Evolutionary conservation across 1,140 invertebrate species (phyloP).

Genomic region (Adoxophyes honmai): DNA sequence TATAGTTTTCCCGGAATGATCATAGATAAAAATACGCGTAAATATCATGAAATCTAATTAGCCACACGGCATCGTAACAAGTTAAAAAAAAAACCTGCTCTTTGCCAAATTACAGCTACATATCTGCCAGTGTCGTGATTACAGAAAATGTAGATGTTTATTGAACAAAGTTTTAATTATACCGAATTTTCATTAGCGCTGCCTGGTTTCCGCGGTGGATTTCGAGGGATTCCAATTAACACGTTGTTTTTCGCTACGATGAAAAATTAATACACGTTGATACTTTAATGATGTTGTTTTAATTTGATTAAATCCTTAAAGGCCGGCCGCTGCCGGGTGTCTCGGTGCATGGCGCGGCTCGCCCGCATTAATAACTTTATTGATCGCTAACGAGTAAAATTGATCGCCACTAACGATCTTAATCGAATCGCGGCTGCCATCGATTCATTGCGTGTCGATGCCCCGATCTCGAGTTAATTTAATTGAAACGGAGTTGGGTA

Average conservation of each 20-base stretch:
- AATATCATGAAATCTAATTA: too few species aligned
- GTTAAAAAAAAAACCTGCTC: too few species aligned
- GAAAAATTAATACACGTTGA: background rate
- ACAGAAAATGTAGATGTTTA: slow-evolving; percentile 12
- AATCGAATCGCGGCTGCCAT: slow-evolving; percentile 57
- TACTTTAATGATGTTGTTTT: background rate
- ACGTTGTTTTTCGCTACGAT: background rate
- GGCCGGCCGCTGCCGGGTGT: background rate
- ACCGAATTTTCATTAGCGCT: slow-evolving; percentile 10
- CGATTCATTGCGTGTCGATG: slow-evolving; percentile 65
- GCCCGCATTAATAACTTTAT: slow-evolving; percentile 56
- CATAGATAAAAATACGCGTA: too few species aligned
- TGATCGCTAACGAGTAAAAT: slow-evolving; percentile 61
- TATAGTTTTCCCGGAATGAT: too few species aligned
- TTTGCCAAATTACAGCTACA: too few species aligned
- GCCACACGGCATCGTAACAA: too few species aligned
- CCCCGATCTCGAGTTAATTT: slow-evolving; percentile 63
- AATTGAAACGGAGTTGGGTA: slow-evolving; percentile 69
- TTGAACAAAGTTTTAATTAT: slow-evolving; percentile 16
- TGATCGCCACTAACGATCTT: slow-evolving; percentile 70
- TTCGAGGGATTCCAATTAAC: slow-evolving; percentile 4
- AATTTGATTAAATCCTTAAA: slow-evolving; percentile 9
- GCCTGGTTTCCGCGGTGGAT: background rate
- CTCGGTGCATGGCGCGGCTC: slow-evolving; percentile 9
- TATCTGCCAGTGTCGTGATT: slow-evolving; percentile 6